Conservation (phyloP, 2,888 invertebrate species). For the Dynastes grantii region DNA sequence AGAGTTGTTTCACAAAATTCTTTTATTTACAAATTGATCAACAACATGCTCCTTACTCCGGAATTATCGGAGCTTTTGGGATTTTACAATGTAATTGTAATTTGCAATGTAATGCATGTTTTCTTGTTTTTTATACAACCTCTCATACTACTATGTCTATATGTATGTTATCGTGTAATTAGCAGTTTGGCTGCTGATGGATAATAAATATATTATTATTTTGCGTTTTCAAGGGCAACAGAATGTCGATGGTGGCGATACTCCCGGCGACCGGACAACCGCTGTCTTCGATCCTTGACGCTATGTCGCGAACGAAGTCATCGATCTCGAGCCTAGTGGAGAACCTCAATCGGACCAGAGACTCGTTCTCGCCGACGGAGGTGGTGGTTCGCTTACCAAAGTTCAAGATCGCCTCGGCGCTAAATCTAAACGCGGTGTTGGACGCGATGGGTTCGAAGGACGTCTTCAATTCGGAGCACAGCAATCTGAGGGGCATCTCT, state of each 20-base stretch:
- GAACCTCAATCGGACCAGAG: constrained; percentile 70
- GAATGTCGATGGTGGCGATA: constrained; percentile 78
- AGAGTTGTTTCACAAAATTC: too few species aligned
- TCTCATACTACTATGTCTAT: too few species aligned
- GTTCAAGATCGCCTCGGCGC: constrained; percentile 76
- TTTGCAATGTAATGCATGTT: too few species aligned
- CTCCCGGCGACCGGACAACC: constrained; percentile 75
- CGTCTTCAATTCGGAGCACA: not conserved
- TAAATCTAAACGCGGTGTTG: constrained; percentile 75
- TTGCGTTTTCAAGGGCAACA: constrained; percentile 65
- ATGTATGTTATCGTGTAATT: too few species aligned
- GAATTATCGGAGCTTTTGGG: too few species aligned
- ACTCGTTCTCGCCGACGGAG: constrained; percentile 74
- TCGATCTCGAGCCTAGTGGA: constrained; percentile 72
- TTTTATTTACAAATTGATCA: too few species aligned
- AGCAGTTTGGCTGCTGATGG: too few species aligned
- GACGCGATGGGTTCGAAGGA: constrained; percentile 67
- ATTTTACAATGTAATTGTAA: too few species aligned
- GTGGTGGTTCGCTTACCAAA: constrained; percentile 78
- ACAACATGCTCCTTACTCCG: too few species aligned
- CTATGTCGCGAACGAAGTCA: constrained; percentile 67
- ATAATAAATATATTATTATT: not conserved
- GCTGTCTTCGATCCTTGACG: constrained; percentile 72
- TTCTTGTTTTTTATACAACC: too few species aligned
- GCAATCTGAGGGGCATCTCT: constrained; percentile 24